Evolutionary conservation across 2,888 invertebrate genomes (phyloP).

Genomic region (Parnassius apollo): DNA sequence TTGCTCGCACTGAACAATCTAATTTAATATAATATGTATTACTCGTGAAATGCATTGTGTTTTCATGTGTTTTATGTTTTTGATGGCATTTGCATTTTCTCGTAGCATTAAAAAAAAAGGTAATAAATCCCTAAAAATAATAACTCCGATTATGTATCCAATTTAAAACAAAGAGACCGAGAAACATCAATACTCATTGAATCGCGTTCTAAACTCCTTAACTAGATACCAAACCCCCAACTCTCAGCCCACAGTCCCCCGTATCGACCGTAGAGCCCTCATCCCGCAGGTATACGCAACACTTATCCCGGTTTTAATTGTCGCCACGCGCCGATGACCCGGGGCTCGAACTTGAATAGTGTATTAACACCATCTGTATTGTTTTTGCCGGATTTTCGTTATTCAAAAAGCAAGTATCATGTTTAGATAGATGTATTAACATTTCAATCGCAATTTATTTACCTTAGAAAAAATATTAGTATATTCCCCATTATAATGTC

Average conservation of each 20-base stretch:
- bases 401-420: neutral
- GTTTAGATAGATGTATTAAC: no score
- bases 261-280: slow-evolving; percentile 77
- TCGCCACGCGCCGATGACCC: slow-evolving; percentile 77
- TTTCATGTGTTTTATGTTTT: no score
- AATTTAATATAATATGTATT: no score
- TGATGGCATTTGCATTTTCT: no score
- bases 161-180: slow-evolving; percentile 48
- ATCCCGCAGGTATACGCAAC: slow-evolving; percentile 79
- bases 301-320: slow-evolving; percentile 80
- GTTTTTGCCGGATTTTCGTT: neutral
- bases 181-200: slow-evolving; percentile 69
- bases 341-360: slow-evolving; percentile 37
- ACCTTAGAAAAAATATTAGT: no score
- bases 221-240: slow-evolving; percentile 58
- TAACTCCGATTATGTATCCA: slow-evolving; percentile 28
- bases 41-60: no score
- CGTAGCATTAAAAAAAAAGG: no score
- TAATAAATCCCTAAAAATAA: no score
- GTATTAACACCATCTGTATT: slow-evolving; percentile 26
- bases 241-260: slow-evolving; percentile 48
- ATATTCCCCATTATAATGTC: no score
- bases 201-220: slow-evolving; percentile 76
- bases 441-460: no score
- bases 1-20: no score